phyloP scores from a whole-genome alignment of 2,888 invertebrate species.

The Thelaira solivaga region DNA sequence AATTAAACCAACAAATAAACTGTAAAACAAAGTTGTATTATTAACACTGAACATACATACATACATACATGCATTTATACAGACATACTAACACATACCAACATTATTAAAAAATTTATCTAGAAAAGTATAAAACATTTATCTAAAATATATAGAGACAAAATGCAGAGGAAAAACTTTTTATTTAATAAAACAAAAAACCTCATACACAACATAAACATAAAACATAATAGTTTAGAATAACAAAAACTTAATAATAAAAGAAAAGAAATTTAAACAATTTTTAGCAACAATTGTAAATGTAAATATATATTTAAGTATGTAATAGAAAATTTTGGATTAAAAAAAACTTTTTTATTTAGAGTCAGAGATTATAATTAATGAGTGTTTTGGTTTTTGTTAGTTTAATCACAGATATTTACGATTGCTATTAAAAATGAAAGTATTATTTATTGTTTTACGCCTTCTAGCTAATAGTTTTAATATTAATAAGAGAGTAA shows the following conservation, averaged over 20 bases:
- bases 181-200: background rate
- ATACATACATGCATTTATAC: background rate
- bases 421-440: too few relatives aligned
- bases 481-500: too few relatives aligned
- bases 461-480: conserved; percentile 5
- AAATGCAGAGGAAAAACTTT: background rate
- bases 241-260: too few relatives aligned
- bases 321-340: too few relatives aligned
- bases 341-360: background rate
- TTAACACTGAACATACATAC: conserved; percentile 5
- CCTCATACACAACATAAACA: background rate
- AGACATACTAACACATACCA: too few relatives aligned
- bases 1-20: conserved; percentile 23
- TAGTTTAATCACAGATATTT: too few relatives aligned
- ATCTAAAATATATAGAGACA: background rate
- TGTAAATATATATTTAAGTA: background rate
- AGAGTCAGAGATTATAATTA: background rate
- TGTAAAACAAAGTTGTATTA: conserved; percentile 41
- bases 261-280: too few relatives aligned
- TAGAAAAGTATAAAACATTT: background rate
- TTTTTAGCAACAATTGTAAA: too few relatives aligned
- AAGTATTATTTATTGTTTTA: background rate
- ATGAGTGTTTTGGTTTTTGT: background rate
- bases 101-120: background rate
- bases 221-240: too few relatives aligned